A percentile compares a stretch with the other conserved stretches of the same genome.
Conservation (phyloP, 2,113 vertebrate genomes). For the Malurus alboscapulatus region DNA sequence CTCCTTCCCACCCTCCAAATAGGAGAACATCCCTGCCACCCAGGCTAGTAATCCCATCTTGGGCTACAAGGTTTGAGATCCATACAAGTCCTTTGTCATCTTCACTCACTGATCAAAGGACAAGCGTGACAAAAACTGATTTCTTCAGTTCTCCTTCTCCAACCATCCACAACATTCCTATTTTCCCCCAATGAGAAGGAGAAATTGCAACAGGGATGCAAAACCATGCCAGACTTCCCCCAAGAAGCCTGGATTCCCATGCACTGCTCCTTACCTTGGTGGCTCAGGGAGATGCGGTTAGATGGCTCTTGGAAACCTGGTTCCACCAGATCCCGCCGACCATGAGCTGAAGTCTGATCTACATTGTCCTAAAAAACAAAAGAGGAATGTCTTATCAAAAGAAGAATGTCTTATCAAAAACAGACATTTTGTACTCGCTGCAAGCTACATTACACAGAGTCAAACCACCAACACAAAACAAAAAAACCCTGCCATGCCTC, state of each 20-base stretch:
- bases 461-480: not conserved
- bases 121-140: rapidly evolving
- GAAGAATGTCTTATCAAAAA: not conserved
- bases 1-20: not conserved
- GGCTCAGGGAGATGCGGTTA: constrained; percentile 76
- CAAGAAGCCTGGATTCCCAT: not conserved
- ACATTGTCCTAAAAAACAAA: constrained; percentile 82
- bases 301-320: constrained; percentile 78
- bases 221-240: not conserved
- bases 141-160: not conserved
- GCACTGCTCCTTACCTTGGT: constrained; percentile 80
- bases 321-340: constrained; percentile 78
- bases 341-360: constrained; percentile 81
- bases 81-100: rapidly evolving
- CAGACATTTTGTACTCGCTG: not conserved
- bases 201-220: not conserved
- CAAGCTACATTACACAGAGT: not conserved
- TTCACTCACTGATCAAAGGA: not conserved
- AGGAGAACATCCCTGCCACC: not conserved
- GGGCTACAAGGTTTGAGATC: not conserved
- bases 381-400: constrained; percentile 2
- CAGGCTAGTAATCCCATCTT: not conserved
- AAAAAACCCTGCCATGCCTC: not conserved
- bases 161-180: not conserved
- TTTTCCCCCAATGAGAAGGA: not conserved